These are phyloP conservation scores for Kryphioiulus occultus DNA, from an alignment of 2,888 invertebrate species.

Conservation along the genomic window DNA sequence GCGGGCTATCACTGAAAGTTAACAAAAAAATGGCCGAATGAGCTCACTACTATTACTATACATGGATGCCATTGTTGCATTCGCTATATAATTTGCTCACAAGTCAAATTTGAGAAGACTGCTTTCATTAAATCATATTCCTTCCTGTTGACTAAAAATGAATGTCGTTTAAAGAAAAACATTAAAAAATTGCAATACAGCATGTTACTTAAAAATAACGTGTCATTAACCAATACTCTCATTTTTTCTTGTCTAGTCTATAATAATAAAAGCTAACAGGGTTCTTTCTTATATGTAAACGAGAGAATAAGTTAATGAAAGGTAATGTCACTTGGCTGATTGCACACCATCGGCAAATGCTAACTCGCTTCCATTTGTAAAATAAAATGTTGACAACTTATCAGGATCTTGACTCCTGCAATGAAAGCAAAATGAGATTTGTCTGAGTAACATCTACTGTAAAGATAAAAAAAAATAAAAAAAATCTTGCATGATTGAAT, in stretches of 20 bases:
- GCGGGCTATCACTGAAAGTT: slow-evolving; percentile 37
- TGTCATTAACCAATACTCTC: neutral
- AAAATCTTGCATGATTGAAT: neutral
- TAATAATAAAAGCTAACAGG: neutral
- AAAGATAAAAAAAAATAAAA: neutral
- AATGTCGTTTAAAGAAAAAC: neutral
- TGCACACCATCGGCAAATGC: neutral
- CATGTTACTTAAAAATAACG: neutral
- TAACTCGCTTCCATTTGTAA: slow-evolving; percentile 46
- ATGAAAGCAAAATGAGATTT: neutral
- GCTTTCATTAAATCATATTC: slow-evolving; percentile 43
- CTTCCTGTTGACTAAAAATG: slow-evolving; percentile 42
- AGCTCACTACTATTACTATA: neutral
- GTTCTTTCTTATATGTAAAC: neutral
- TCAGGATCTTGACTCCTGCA: slow-evolving; percentile 37
- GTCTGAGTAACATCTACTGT: neutral
- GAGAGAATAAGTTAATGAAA: slow-evolving; percentile 18
- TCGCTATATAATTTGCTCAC: neutral
- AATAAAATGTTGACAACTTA: slow-evolving; percentile 45
- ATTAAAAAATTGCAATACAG: neutral
- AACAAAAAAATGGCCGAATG: neutral
- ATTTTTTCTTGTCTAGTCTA: too few species aligned
- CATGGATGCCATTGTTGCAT: neutral
- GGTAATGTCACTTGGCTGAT: neutral
- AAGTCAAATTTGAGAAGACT: neutral